Evolutionary conservation across 2,888 invertebrate species (phyloP).

Genomic region (Anticlea derivata): DNA sequence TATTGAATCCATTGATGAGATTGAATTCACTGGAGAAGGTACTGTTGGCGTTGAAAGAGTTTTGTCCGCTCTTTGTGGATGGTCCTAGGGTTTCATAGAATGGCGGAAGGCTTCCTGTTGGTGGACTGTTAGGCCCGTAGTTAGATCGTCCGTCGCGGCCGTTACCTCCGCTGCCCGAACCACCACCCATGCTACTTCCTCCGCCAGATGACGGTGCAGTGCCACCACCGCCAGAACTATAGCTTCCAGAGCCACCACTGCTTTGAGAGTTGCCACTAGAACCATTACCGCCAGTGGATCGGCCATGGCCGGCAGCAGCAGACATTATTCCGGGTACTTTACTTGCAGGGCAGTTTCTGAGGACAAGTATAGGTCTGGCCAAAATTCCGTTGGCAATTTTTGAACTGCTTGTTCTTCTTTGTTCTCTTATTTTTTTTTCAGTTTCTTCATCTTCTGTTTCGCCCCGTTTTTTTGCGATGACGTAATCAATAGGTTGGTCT

Average conservation of each 20-base stretch:
- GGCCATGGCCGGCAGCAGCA: constrained; percentile 92
- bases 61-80: constrained; percentile 89
- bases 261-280: constrained; percentile 81
- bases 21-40: constrained; percentile 87
- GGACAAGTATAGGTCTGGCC: constrained; percentile 79
- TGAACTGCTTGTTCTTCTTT: constrained; percentile 87
- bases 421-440: constrained; percentile 87
- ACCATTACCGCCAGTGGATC: constrained; percentile 85
- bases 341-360: constrained; percentile 81
- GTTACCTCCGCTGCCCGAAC: constrained; percentile 90
- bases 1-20: constrained; percentile 87
- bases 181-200: constrained; percentile 86
- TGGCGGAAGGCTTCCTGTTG: constrained; percentile 93
- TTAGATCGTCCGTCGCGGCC: constrained; percentile 93
- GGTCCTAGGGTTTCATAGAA: constrained; percentile 91
- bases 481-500: constrained; percentile 95
- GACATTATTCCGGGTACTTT: constrained; percentile 87
- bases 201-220: constrained; percentile 85
- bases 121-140: constrained; percentile 94
- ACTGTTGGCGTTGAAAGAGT: constrained; percentile 87
- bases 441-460: constrained; percentile 87
- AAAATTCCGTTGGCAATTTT: constrained; percentile 85
- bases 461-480: constrained; percentile 91
- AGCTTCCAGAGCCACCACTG: constrained; percentile 75
- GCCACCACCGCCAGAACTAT: constrained; percentile 81